phyloP scores from a whole-genome alignment of 2,888 invertebrate species.

The Pachycephus smyrnensis region DNA sequence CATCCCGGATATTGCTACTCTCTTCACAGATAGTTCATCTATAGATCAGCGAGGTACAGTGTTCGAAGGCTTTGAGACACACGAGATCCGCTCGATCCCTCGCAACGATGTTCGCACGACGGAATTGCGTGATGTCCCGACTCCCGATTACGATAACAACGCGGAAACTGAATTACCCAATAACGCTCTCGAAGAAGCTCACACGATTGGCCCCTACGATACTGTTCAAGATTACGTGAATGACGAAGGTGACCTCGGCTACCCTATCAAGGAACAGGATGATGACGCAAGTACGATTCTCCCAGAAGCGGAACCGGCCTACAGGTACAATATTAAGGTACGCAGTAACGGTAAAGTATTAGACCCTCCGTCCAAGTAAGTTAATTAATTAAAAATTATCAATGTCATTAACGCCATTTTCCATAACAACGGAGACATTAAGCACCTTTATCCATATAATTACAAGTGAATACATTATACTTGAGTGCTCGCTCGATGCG shows the following conservation, averaged over 20 bases:
- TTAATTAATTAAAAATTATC: not conserved
- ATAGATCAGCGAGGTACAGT: slow-evolving; percentile 49
- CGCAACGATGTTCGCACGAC: slow-evolving; percentile 46
- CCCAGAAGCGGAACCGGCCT: slow-evolving; percentile 63
- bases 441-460: no score
- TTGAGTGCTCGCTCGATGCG: no score
- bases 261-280: slow-evolving; percentile 66
- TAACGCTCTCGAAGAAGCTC: slow-evolving; percentile 51
- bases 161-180: slow-evolving; percentile 46
- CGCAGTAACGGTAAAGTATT: slow-evolving; percentile 65
- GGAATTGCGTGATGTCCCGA: slow-evolving; percentile 40
- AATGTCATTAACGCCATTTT: no score
- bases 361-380: slow-evolving; percentile 65
- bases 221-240: slow-evolving; percentile 66
- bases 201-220: slow-evolving; percentile 76
- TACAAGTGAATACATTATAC: no score
- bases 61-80: slow-evolving; percentile 60
- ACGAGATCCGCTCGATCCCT: slow-evolving; percentile 51
- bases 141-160: slow-evolving; percentile 38
- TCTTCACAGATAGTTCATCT: slow-evolving; percentile 71
- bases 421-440: no score
- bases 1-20: slow-evolving; percentile 73
- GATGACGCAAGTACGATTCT: slow-evolving; percentile 62
- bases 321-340: slow-evolving; percentile 65
- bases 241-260: slow-evolving; percentile 68